Evolutionary conservation across 2,888 invertebrate species (phyloP).

Genomic region (Drepanosiphum platanoidis): DNA sequence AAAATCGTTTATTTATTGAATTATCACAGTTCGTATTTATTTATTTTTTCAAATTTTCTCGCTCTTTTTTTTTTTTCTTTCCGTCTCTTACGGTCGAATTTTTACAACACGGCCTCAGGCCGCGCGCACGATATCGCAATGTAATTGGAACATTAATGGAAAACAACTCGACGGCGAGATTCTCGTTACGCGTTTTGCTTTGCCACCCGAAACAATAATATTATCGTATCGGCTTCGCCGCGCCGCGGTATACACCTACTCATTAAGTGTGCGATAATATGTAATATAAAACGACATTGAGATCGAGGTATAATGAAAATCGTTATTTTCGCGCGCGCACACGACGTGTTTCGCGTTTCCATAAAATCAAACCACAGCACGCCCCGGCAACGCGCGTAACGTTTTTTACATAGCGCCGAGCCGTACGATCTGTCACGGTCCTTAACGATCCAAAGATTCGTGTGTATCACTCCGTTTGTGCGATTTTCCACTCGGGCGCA

Average conservation of each 20-base stretch:
- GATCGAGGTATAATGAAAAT: no score
- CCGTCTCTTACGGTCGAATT: background rate
- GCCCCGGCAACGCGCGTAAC: no score
- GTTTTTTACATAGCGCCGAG: no score
- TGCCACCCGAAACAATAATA: no score
- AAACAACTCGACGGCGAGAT: background rate
- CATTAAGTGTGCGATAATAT: background rate
- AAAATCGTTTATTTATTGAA: background rate
- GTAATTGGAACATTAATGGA: background rate
- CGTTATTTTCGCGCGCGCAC: no score
- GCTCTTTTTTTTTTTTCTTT: no score
- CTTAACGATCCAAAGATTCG: no score
- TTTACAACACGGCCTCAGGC: background rate
- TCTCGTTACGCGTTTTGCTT: background rate
- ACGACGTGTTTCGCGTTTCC: no score
- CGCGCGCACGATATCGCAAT: background rate
- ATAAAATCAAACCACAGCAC: no score
- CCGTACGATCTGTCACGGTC: no score
- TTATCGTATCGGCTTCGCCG: no score
- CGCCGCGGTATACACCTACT: background rate
- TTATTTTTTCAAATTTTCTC: background rate
- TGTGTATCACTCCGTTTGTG: no score
- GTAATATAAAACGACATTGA: background rate
- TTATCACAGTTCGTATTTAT: background rate
- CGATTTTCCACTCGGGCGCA: constrained; percentile 22